These are phyloP conservation scores for Drosophila sp. DNA, from an alignment of 1,140 invertebrate species.

Conservation along the genomic window DNA sequence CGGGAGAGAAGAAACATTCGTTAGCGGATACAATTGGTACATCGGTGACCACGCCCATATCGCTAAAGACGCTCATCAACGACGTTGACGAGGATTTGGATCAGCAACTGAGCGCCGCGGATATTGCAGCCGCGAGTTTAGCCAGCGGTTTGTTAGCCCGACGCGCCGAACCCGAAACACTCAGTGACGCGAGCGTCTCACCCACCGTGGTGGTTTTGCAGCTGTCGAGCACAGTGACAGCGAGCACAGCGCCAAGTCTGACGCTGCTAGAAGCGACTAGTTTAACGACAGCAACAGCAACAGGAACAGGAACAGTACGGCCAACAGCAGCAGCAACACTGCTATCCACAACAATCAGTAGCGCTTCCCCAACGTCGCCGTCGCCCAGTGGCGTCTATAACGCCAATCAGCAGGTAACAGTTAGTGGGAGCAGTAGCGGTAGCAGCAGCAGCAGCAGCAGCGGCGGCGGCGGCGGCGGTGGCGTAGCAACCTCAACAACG, in stretches of 20 bases:
- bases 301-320: constrained; percentile 9
- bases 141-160: constrained; percentile 75
- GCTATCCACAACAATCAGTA: constrained; percentile 19
- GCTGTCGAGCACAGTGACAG: constrained; percentile 53
- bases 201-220: constrained; percentile 67
- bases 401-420: constrained; percentile 38
- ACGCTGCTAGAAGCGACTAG: constrained; percentile 19
- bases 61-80: constrained; percentile 79
- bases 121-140: constrained; percentile 75
- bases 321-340: constrained; percentile 15
- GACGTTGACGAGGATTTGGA: constrained; percentile 77
- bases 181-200: constrained; percentile 80
- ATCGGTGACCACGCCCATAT: constrained; percentile 78
- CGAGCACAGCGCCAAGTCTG: constrained; percentile 42
- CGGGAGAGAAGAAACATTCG: constrained; percentile 73
- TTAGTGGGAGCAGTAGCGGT: constrained; percentile 64
- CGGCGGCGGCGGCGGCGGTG: not conserved
- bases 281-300: constrained; percentile 10
- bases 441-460: constrained; percentile 59
- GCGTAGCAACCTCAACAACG: constrained; percentile 1
- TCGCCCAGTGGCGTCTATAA: constrained; percentile 43
- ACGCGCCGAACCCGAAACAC: constrained; percentile 76
- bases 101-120: constrained; percentile 71
- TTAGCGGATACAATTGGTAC: constrained; percentile 76
- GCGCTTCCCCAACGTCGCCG: constrained; percentile 35